Conservation (phyloP, 1,140 invertebrate genomes). For the Manduca sexta region DNA sequence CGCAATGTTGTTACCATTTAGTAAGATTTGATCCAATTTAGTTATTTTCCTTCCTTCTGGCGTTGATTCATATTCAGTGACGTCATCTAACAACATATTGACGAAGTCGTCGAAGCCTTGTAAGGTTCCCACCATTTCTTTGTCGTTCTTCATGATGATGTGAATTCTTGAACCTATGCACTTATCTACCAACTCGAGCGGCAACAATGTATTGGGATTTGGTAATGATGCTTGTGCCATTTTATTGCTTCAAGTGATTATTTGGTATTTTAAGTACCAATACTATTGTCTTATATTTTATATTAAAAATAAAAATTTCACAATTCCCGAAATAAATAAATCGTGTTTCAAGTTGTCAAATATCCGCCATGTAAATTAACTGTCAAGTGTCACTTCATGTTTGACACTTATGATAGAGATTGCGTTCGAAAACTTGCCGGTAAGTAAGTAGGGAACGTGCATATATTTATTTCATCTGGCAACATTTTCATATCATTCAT, state of each 20-base stretch:
- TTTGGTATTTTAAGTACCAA: too few relatives aligned
- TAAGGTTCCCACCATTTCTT: constrained; percentile 98
- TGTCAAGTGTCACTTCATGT: too few relatives aligned
- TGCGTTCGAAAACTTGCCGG: too few relatives aligned
- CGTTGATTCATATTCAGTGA: constrained; percentile 96
- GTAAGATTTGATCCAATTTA: constrained; percentile 97
- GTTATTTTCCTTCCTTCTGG: constrained; percentile 97
- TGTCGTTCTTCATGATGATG: constrained; percentile 99
- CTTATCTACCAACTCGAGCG: constrained; percentile 97
- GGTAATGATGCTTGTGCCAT: constrained; percentile 54
- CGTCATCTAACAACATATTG: constrained; percentile 96
- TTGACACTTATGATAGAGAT: too few relatives aligned
- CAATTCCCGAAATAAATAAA: too few relatives aligned
- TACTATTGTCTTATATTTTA: too few relatives aligned
- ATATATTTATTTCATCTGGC: too few relatives aligned
- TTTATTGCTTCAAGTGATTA: background rate
- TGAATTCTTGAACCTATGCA: constrained; percentile 99
- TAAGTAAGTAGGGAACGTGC: too few relatives aligned
- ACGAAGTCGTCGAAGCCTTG: constrained; percentile 99
- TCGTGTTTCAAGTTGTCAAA: too few relatives aligned
- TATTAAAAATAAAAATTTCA: too few relatives aligned
- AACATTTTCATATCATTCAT: too few relatives aligned
- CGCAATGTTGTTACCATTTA: constrained; percentile 99
- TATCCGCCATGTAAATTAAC: too few relatives aligned
- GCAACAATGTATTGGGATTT: constrained; percentile 61